A percentile compares a stretch with the other conserved stretches of the same genome.
Conservation (phyloP, 53 echinoderm and acorn worm genomes). For the Holothuria leucospilota region DNA sequence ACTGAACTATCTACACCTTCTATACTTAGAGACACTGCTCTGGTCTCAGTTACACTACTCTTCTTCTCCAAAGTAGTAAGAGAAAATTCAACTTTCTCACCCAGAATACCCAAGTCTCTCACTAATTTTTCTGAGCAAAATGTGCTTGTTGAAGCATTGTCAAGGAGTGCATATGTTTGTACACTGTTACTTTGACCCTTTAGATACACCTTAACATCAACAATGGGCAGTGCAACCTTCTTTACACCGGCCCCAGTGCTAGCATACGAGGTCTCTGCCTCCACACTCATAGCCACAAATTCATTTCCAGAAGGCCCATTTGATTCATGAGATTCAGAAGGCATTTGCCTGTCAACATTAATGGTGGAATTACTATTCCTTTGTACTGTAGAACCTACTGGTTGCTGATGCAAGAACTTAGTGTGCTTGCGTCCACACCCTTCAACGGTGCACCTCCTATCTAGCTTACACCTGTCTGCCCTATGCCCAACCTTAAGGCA, state of each 20-base stretch:
- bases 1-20: neutral
- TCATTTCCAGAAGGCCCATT: conserved; percentile 1
- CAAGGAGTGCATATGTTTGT: conserved; percentile 28
- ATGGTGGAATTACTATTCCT: neutral
- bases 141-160: neutral
- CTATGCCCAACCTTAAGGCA: conserved; percentile 53
- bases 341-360: neutral
- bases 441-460: conserved; percentile 38
- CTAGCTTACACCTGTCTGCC: conserved; percentile 29
- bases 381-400: neutral
- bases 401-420: conserved; percentile 50
- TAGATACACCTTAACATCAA: neutral
- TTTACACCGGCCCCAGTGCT: conserved; percentile 22
- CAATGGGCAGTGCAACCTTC: conserved; percentile 47
- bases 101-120: neutral
- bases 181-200: neutral
- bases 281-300: neutral
- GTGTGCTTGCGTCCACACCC: conserved; percentile 69
- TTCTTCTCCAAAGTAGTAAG: neutral
- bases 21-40: conserved; percentile 39
- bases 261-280: neutral
- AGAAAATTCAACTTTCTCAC: conserved; percentile 5
- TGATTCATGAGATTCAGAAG: neutral
- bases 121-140: conserved; percentile 36
- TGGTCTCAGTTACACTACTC: neutral